Conservation (phyloP, 2,797 vertebrate genomes). For the Mus minutoides region DNA sequence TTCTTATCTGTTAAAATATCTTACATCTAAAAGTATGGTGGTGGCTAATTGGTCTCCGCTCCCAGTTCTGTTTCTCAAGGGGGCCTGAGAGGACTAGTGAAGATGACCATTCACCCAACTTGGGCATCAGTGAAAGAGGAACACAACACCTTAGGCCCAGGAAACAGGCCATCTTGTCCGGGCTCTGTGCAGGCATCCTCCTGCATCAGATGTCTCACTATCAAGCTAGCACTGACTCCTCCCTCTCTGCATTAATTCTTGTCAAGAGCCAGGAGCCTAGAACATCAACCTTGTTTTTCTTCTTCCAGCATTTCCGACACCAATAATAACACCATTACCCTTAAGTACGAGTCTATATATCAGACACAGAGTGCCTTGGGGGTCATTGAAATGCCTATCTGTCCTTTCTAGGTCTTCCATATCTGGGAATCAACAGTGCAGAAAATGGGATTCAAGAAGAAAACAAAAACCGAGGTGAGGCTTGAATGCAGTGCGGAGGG, state of each 20-base stretch:
- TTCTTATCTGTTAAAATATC: not conserved
- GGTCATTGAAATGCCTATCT: conserved; percentile 29
- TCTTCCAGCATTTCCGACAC: conserved; percentile 25
- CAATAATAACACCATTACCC: not conserved
- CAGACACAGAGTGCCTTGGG: conserved; percentile 6
- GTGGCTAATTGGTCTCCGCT: not conserved
- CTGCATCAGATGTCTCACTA: not conserved
- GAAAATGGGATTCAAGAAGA: not conserved
- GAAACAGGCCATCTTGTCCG: not conserved
- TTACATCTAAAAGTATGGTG: not conserved
- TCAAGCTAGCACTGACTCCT: not conserved
- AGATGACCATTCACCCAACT: no score
- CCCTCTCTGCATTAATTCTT: not conserved
- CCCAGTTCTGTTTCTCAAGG: not conserved
- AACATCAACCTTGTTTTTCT: conserved; percentile 38
- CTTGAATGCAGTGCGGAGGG: not conserved
- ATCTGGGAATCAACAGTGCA: not conserved
- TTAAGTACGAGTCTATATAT: not conserved
- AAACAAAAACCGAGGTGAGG: not conserved
- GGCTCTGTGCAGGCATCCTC: not conserved
- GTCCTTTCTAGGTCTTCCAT: not conserved
- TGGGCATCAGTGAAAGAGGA: not conserved
- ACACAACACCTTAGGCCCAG: not conserved
- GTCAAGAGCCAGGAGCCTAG: conserved; percentile 14
- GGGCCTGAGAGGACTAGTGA: not conserved